phyloP scores from a whole-genome alignment of 2,888 invertebrate genomes.

The Lochmaea capreae region DNA sequence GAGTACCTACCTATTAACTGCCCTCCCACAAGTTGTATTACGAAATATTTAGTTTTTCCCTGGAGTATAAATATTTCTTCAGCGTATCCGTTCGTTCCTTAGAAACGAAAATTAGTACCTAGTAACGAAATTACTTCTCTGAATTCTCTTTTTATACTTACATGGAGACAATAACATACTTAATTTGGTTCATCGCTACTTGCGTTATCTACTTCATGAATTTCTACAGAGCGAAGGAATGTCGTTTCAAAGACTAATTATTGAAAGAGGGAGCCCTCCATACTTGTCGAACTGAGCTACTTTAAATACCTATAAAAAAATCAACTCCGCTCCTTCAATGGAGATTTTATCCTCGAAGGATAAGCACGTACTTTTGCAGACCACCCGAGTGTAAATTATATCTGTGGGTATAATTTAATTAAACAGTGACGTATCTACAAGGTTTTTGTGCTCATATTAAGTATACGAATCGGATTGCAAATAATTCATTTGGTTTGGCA shows the following conservation, averaged over 20 bases:
- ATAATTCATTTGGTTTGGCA: too few species aligned
- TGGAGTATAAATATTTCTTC: slow-evolving; percentile 8
- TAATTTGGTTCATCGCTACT: slow-evolving; percentile 17
- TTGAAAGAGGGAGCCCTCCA: slow-evolving; percentile 20
- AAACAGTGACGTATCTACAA: neutral
- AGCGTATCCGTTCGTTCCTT: neutral
- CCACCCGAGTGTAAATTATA: slow-evolving; percentile 57
- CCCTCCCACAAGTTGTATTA: neutral
- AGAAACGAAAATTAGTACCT: neutral
- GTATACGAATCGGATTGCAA: too few species aligned
- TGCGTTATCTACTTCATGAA: slow-evolving; percentile 21
- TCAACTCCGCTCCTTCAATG: slow-evolving; percentile 20
- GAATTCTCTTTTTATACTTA: slow-evolving; percentile 18
- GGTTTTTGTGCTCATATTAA: neutral
- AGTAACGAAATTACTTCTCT: slow-evolving; percentile 13
- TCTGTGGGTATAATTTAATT: slow-evolving; percentile 45
- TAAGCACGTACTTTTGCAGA: slow-evolving; percentile 44
- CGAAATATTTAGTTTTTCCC: neutral
- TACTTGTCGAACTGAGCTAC: slow-evolving; percentile 23
- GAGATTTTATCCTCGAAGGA: slow-evolving; percentile 30
- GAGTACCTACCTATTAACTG: neutral
- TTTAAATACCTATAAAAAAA: slow-evolving; percentile 28
- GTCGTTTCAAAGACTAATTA: slow-evolving; percentile 24
- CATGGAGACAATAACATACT: slow-evolving; percentile 15
- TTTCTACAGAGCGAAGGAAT: slow-evolving; percentile 20